Evolutionary conservation across 2,113 vertebrate species (phyloP).

Genomic region (Climacteris rufus): DNA sequence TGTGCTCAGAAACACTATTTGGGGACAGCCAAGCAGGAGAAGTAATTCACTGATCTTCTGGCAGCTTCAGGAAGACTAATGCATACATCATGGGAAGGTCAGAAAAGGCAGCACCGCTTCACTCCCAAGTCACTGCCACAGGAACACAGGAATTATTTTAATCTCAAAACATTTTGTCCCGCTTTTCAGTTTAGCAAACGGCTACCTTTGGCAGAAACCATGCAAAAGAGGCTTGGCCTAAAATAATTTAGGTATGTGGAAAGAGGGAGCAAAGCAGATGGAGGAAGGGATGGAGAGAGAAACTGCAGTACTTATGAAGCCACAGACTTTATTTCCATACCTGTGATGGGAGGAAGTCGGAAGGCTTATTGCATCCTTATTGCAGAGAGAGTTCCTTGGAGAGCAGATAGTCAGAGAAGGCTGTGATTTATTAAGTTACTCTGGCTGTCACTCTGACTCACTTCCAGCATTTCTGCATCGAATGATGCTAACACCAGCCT

Average conservation of each 20-base stretch:
- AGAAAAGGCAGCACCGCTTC: not conserved
- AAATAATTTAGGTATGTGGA: not conserved
- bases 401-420: not conserved
- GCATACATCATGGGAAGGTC: not conserved
- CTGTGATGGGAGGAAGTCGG: not conserved
- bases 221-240: not conserved
- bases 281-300: not conserved
- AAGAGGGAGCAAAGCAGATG: not conserved
- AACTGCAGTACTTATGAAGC: not conserved
- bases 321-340: not conserved
- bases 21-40: not conserved
- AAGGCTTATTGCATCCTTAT: not conserved
- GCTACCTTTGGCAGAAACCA: not conserved
- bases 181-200: not conserved
- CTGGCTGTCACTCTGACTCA: not conserved
- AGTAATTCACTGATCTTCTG: not conserved
- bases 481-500: not conserved
- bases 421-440: not conserved
- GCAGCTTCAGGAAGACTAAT: conserved; percentile 40
- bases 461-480: not conserved
- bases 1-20: conserved; percentile 33
- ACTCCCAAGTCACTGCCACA: not conserved
- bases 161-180: not conserved
- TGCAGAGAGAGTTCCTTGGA: not conserved
- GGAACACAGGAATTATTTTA: conserved; percentile 2